Percentiles rank a stretch among this genome's conserved stretches.
Evolutionary conservation across 2,113 vertebrate species (phyloP).

Genomic region (Athene cunicularia): DNA sequence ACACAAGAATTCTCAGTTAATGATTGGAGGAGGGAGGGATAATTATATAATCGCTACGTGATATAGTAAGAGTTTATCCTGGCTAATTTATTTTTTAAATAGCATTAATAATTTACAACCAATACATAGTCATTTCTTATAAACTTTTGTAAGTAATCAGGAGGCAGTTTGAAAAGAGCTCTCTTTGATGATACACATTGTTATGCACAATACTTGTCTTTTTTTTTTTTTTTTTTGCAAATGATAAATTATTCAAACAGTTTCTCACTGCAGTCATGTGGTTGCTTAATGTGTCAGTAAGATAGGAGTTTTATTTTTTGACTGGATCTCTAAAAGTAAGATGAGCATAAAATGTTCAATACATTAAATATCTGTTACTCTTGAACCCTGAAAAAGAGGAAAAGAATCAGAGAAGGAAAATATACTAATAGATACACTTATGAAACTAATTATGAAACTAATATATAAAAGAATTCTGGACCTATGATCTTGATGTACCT

Average conservation of each 20-base stretch:
- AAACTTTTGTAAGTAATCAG: conserved; percentile 12
- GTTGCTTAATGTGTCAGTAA: background rate
- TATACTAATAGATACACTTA: background rate
- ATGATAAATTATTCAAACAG: conserved; percentile 23
- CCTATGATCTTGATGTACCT: background rate
- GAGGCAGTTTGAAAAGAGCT: background rate
- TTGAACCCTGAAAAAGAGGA: background rate
- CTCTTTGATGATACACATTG: background rate
- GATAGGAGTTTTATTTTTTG: background rate
- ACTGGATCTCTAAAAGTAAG: background rate
- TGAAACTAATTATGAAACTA: background rate
- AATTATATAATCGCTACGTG: background rate
- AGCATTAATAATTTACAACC: conserved; percentile 23
- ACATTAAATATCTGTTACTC: background rate
- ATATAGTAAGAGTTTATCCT: background rate
- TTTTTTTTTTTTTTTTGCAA: conserved; percentile 38
- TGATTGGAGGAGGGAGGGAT: background rate
- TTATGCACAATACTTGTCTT: background rate
- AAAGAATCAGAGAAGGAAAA: background rate
- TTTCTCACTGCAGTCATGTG: background rate
- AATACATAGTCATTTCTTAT: background rate
- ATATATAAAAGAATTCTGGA: background rate
- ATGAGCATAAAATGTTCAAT: background rate
- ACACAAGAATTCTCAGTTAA: background rate
- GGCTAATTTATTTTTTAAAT: conserved; percentile 3